Evolutionary conservation across 2,888 invertebrate species (phyloP).

Genomic region (Caenorhabditis sulstoni): DNA sequence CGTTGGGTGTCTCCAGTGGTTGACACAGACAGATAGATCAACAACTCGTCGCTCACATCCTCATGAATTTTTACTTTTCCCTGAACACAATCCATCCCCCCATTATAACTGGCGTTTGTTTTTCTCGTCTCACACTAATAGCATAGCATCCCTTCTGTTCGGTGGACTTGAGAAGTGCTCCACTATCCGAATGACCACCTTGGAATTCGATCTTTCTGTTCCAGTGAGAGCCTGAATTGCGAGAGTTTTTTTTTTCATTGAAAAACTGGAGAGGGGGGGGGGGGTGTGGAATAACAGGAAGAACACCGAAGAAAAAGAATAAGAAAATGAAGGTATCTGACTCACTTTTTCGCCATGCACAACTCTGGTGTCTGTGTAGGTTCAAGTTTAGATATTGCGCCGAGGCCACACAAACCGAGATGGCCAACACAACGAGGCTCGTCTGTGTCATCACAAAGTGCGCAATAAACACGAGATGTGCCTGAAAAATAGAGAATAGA

Average conservation of each 20-base stretch:
- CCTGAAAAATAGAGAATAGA: not conserved
- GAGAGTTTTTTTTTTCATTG: not conserved
- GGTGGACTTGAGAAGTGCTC: slow-evolving; percentile 60
- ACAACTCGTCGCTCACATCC: slow-evolving; percentile 64
- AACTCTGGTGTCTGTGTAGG: slow-evolving; percentile 68
- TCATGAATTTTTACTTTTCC: slow-evolving; percentile 67
- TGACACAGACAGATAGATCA: slow-evolving; percentile 67
- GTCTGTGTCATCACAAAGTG: slow-evolving; percentile 27
- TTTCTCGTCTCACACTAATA: slow-evolving; percentile 55
- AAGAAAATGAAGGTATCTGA: no score
- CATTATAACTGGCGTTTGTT: slow-evolving; percentile 18
- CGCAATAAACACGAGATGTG: no score
- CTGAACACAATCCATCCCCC: slow-evolving; percentile 41
- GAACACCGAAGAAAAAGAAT: no score
- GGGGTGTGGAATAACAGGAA: no score
- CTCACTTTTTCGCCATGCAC: slow-evolving; percentile 62
- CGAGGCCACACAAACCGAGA: slow-evolving; percentile 8
- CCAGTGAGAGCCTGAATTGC: slow-evolving; percentile 62
- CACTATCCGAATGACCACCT: slow-evolving; percentile 61
- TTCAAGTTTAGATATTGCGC: slow-evolving; percentile 63
- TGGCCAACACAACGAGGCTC: slow-evolving; percentile 9
- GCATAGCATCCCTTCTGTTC: slow-evolving; percentile 69
- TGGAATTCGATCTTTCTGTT: slow-evolving; percentile 68
- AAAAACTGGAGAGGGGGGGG: not conserved
- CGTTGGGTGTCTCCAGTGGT: slow-evolving; percentile 66